phyloP scores from a whole-genome alignment of 1,140 invertebrate species.

The Diachasmimorpha longicaudata region DNA sequence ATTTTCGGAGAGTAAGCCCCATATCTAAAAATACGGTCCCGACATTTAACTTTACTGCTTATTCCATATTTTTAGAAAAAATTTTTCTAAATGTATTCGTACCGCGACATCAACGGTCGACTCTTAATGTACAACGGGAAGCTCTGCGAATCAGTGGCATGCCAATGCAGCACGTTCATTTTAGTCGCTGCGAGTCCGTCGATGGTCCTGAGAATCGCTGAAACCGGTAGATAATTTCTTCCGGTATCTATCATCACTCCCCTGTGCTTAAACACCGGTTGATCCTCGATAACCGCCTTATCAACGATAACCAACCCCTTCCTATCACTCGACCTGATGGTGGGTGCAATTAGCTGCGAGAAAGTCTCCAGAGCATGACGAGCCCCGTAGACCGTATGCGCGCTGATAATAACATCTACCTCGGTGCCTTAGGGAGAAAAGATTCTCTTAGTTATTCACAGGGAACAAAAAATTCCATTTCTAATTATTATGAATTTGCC shows the following conservation, averaged over 20 bases:
- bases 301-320: slow-evolving; percentile 48
- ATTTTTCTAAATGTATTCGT: slow-evolving; percentile 19
- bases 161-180: slow-evolving; percentile 87
- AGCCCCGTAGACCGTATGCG: slow-evolving; percentile 74
- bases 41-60: background rate
- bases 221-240: slow-evolving; percentile 75
- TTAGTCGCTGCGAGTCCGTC: slow-evolving; percentile 81
- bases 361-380: slow-evolving; percentile 80
- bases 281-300: slow-evolving; percentile 47
- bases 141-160: slow-evolving; percentile 83
- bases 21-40: slow-evolving; percentile 55
- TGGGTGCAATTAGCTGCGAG: slow-evolving; percentile 69
- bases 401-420: slow-evolving; percentile 67
- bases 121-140: slow-evolving; percentile 76
- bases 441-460: background rate
- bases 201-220: slow-evolving; percentile 73
- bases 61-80: background rate
- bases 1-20: slow-evolving; percentile 77
- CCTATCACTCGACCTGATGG: slow-evolving; percentile 16
- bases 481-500: too few relatives aligned
- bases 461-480: too few relatives aligned
- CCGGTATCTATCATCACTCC: slow-evolving; percentile 80
- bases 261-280: slow-evolving; percentile 63
- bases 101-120: slow-evolving; percentile 71
- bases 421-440: slow-evolving; percentile 48